Percentiles rank a stretch among this genome's conserved stretches.
Conservation (phyloP, 2,113 vertebrate genomes). For the Ceyx melanurus region DNA sequence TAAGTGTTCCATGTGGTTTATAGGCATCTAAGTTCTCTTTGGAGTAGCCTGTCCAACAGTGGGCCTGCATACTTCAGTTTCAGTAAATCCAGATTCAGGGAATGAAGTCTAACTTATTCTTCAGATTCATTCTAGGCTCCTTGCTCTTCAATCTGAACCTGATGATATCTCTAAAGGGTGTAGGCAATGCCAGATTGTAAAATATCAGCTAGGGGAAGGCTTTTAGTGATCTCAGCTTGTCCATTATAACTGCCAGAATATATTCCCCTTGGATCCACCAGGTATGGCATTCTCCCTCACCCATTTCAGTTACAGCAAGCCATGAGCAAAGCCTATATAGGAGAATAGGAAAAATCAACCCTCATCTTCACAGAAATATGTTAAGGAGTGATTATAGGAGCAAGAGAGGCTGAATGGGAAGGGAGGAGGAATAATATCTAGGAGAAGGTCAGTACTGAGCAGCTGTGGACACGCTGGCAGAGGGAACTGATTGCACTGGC, state of each 20-base stretch:
- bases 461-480: neutral
- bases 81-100: neutral
- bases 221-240: neutral
- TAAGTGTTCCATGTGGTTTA: neutral
- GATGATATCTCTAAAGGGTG: neutral
- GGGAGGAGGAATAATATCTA: neutral
- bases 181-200: neutral
- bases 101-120: neutral
- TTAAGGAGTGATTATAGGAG: neutral
- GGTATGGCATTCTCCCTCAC: neutral
- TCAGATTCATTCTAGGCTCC: neutral
- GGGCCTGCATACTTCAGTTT: neutral
- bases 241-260: neutral
- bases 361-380: neutral
- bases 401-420: neutral
- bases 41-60: neutral
- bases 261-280: neutral
- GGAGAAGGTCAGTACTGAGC: neutral
- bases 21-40: neutral
- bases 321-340: accelerated
- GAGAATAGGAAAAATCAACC: neutral
- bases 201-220: neutral
- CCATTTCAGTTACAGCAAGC: neutral
- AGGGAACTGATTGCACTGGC: neutral
- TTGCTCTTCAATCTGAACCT: neutral